phyloP scores from a whole-genome alignment of 2,113 vertebrate genomes.

The Pygoscelis antarcticus region DNA sequence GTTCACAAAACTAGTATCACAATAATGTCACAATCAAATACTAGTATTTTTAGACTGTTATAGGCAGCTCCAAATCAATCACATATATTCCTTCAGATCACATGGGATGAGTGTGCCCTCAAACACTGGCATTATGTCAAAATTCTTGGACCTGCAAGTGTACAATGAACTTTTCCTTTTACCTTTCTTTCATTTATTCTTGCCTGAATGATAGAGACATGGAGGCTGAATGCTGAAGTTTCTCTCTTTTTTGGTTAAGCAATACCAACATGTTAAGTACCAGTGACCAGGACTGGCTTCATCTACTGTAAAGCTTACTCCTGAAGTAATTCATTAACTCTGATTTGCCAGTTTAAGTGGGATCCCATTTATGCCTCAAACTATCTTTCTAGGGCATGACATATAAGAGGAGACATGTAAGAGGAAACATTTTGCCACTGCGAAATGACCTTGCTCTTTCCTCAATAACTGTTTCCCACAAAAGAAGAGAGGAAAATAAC shows the following conservation, averaged over 20 bases:
- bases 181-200: background rate
- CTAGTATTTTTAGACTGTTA: background rate
- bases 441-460: background rate
- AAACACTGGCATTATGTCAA: background rate
- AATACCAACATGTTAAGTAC: background rate
- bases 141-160: background rate
- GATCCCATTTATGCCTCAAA: background rate
- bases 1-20: background rate
- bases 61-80: background rate
- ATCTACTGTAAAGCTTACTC: background rate
- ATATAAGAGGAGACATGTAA: background rate
- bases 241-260: background rate
- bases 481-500: background rate
- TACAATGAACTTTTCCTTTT: background rate
- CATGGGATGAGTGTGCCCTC: background rate
- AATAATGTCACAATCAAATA: background rate
- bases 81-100: background rate
- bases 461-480: background rate
- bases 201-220: background rate
- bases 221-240: background rate
- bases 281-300: background rate
- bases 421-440: background rate
- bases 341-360: background rate
- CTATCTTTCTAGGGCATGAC: background rate
- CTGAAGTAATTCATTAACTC: background rate